A percentile compares a stretch with the other conserved stretches of the same genome.
Conservation (phyloP, 2,888 invertebrate species). For the Drosophila monieri region DNA sequence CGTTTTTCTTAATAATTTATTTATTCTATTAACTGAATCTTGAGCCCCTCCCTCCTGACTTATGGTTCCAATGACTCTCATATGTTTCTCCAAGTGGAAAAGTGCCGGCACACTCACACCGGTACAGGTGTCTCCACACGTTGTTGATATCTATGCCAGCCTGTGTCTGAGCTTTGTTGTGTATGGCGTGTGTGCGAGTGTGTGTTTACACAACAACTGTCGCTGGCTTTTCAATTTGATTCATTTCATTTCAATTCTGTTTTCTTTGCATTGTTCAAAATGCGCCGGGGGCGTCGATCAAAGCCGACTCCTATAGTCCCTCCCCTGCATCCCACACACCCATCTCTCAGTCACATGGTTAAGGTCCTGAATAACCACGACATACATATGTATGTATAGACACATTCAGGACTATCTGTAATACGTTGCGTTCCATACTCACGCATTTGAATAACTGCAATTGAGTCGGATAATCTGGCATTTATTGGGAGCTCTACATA, state of each 20-base stretch:
- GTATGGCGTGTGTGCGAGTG: conserved; percentile 12
- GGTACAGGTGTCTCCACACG: conserved; percentile 21
- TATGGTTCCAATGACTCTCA: not conserved
- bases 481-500: conserved; percentile 1
- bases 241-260: conserved; percentile 60
- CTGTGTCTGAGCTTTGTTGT: conserved; percentile 18
- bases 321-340: not conserved
- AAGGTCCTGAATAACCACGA: not conserved
- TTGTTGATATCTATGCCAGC: conserved; percentile 23
- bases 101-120: conserved; percentile 1
- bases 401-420: not conserved
- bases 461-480: conserved; percentile 5
- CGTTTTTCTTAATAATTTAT: not conserved
- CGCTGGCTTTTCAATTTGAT: conserved; percentile 70
- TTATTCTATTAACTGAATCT: not conserved
- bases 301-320: conserved; percentile 7
- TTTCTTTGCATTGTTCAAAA: conserved; percentile 42
- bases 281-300: conserved; percentile 37
- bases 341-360: too few species aligned
- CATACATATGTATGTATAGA: not conserved
- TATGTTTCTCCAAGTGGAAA: not conserved
- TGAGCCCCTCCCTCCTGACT: not conserved
- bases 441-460: conserved; percentile 6
- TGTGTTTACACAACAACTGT: conserved; percentile 49
- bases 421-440: conserved; percentile 4